Conservation (phyloP, 2,113 vertebrate genomes). For the Hyperopisus bebe region DNA sequence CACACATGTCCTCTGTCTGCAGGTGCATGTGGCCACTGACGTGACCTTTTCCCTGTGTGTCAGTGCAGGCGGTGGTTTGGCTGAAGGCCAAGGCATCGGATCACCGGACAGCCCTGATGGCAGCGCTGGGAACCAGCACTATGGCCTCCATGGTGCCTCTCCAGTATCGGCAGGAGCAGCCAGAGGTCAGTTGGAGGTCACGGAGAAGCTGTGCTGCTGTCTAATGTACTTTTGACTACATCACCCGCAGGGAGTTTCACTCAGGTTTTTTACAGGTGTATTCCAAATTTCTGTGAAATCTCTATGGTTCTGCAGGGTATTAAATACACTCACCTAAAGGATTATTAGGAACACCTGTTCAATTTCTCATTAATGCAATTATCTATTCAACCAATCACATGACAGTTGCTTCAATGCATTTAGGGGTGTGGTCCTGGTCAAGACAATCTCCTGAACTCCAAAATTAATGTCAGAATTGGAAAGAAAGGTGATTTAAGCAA, state of each 20-base stretch:
- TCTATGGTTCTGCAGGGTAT: background rate
- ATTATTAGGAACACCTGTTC: too few species aligned
- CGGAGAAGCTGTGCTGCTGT: background rate
- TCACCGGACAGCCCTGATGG: slow-evolving; percentile 81
- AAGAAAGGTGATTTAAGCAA: too few species aligned
- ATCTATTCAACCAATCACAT: too few species aligned
- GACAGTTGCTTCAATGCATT: too few species aligned
- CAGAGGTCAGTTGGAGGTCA: slow-evolving; percentile 67
- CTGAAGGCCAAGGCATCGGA: slow-evolving; percentile 83
- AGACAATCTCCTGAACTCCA: too few species aligned
- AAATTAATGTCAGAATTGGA: too few species aligned
- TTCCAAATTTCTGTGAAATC: background rate
- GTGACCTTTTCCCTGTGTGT: slow-evolving; percentile 46
- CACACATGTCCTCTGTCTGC: background rate
- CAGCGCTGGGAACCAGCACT: slow-evolving; percentile 73
- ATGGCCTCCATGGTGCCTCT: slow-evolving; percentile 76
- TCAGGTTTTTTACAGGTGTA: background rate
- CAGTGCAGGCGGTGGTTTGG: slow-evolving; percentile 83
- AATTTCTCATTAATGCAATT: too few species aligned
- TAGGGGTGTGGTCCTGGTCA: too few species aligned
- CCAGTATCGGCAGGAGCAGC: slow-evolving; percentile 71
- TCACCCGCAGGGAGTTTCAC: background rate
- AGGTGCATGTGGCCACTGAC: background rate
- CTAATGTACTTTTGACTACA: slow-evolving; percentile 10
- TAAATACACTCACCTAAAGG: too few species aligned